These are phyloP conservation scores for Ormia ochracea DNA, from an alignment of 2,888 invertebrate genomes.

Conservation along the genomic window DNA sequence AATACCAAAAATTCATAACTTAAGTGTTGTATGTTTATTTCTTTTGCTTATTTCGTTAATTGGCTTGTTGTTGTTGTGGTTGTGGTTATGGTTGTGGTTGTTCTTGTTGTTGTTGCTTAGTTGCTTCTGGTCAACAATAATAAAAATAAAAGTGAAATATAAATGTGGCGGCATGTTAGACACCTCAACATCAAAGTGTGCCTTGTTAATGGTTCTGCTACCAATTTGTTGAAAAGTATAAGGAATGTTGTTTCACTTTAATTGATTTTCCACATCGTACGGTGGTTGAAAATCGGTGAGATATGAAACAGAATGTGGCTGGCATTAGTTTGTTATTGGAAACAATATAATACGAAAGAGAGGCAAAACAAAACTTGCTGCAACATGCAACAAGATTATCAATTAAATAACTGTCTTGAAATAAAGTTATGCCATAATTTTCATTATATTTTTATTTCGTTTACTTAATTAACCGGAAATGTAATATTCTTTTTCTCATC, in stretches of 20 bases:
- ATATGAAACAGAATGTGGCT: conserved; percentile 1
- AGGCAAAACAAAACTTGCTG: too few relatives aligned
- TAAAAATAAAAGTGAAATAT: conserved; percentile 7
- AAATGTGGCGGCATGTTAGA: conserved; percentile 57
- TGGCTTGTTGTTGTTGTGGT: too few relatives aligned
- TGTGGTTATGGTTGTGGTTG: too few relatives aligned
- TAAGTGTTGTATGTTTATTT: too few relatives aligned
- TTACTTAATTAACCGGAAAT: too few relatives aligned
- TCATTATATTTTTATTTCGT: too few relatives aligned
- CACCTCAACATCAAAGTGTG: conserved; percentile 50
- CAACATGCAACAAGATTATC: too few relatives aligned
- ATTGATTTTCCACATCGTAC: conserved; percentile 46
- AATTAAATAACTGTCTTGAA: too few relatives aligned
- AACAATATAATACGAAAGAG: not conserved
- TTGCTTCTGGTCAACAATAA: not conserved
- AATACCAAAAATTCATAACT: too few relatives aligned
- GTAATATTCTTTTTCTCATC: too few relatives aligned
- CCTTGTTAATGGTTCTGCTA: conserved; percentile 20
- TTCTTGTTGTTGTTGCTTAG: not conserved
- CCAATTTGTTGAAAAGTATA: conserved; percentile 40
- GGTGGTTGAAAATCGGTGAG: conserved; percentile 30
- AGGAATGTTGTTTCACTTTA: conserved; percentile 34
- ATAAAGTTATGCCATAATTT: too few relatives aligned
- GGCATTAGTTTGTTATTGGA: not conserved
- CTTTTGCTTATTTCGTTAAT: too few relatives aligned